Conservation (phyloP, 2,797 vertebrate species). For the Fratercula arctica region DNA sequence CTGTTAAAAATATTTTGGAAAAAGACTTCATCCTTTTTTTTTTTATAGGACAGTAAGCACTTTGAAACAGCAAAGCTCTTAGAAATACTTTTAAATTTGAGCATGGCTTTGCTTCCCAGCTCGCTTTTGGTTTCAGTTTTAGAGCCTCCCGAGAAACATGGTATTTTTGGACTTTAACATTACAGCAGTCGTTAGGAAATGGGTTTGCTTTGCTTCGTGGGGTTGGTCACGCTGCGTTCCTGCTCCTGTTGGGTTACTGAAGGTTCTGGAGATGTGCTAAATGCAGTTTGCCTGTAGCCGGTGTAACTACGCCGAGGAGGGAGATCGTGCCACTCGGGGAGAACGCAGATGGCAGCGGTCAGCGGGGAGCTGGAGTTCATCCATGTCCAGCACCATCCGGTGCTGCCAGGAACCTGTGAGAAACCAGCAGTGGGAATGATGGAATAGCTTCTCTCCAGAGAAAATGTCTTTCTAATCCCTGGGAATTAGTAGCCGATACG, state of each 20-base stretch:
- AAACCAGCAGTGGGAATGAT: background rate
- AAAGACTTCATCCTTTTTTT: background rate
- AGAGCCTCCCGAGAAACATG: background rate
- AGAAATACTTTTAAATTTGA: background rate
- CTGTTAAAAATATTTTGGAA: background rate
- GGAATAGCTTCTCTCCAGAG: background rate
- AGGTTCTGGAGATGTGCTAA: background rate
- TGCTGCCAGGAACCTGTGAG: background rate
- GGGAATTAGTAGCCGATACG: background rate
- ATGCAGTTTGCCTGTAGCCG: background rate
- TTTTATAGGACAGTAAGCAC: background rate
- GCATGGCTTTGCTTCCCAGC: background rate
- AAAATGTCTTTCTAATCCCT: background rate
- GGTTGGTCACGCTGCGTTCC: background rate
- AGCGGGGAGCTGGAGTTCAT: background rate
- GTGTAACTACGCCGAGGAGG: rapidly evolving
- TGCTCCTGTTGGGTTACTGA: background rate
- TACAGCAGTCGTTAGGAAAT: background rate
- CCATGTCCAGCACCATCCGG: background rate
- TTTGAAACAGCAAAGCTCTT: background rate
- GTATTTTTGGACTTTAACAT: background rate
- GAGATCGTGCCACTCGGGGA: background rate
- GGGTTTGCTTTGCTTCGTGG: background rate
- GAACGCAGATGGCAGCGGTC: background rate
- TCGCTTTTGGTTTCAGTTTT: background rate